Evolutionary conservation across 1,140 invertebrate genomes (phyloP).

Genomic region (Drosophila watanabei): DNA sequence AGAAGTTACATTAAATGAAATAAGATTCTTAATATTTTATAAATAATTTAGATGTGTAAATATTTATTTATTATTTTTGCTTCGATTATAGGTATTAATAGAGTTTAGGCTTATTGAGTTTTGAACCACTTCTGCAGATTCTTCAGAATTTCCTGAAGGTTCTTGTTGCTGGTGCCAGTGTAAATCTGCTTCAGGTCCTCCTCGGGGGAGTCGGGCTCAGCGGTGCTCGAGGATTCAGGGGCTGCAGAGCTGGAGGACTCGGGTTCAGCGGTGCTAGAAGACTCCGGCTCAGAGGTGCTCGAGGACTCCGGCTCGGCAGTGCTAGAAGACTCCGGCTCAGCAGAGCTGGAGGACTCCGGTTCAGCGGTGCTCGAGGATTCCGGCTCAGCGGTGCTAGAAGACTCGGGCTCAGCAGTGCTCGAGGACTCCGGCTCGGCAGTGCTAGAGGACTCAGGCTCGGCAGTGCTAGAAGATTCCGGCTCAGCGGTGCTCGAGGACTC

Average conservation of each 20-base stretch:
- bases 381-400: too few species aligned
- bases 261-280: too few species aligned
- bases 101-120: constrained; percentile 14
- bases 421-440: not conserved
- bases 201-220: constrained; percentile 31
- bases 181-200: constrained; percentile 44
- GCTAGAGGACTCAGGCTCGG: not conserved
- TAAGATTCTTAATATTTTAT: constrained; percentile 3
- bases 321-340: too few species aligned
- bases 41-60: constrained; percentile 34
- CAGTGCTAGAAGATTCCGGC: too few species aligned
- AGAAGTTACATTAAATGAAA: not conserved
- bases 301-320: constrained; percentile 10
- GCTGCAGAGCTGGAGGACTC: too few species aligned
- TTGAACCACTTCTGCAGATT: constrained; percentile 43
- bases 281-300: too few species aligned
- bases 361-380: not conserved
- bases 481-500: too few species aligned
- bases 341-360: too few species aligned
- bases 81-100: not conserved
- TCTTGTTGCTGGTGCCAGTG: constrained; percentile 6
- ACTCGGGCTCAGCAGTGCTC: too few species aligned
- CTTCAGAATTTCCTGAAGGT: constrained; percentile 42
- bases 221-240: too few species aligned
- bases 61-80: constrained; percentile 11